Base-by-base conservation (phyloP, 2,113 vertebrate genomes). In the Sorex fumeus region DNA sequence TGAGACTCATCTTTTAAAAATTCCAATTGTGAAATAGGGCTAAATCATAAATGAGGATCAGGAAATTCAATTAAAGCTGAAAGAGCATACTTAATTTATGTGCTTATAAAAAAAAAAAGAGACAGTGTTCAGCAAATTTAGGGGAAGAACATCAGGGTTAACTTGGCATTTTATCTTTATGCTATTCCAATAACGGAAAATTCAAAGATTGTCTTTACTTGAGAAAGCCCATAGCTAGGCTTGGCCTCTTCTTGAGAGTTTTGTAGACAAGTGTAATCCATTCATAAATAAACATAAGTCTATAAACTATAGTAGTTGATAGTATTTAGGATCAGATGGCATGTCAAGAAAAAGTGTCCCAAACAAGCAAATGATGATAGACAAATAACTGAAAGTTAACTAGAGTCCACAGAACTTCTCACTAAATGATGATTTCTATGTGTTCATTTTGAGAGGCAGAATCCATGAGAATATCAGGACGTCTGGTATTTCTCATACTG, bases 1-100 rank as follows among this genome's bases (percentile, higher is more conserved):
- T 1, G 36, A 0, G 3, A 79, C 19, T 47, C 25, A 23, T 53
- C 36, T 77, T 91, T 78, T 57, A 30, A 84, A 91, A 75, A 75
- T 36, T 79, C 2, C 82, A 76, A 19, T 77, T 74, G 2, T 66
- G 69, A 69, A 86, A 83, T n/a, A 64, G 18, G 40, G 11, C 85
- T 93, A 87, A 53, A 57, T 40, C 83, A 89, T 40, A 93, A 88
- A 47, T 15, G 86, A 28, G 53, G 11, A 23, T 50, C 77, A 82
- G 0, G 28, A 86, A 91, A 93, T 86, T 93, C 71, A 78, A 27
- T 43, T 89, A 69, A 93, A 74, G 16, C 11, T 4, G 16, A 67
- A 30, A 84, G 80, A 45, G 3, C 77, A 82, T 60, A 1, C 34
- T 95, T 93, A 84, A 84, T 13, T n/a, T 36, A 66, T 0, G 0